These are phyloP conservation scores for Callipepla squamata DNA, from an alignment of 2,113 vertebrate species.

Conservation along the genomic window DNA sequence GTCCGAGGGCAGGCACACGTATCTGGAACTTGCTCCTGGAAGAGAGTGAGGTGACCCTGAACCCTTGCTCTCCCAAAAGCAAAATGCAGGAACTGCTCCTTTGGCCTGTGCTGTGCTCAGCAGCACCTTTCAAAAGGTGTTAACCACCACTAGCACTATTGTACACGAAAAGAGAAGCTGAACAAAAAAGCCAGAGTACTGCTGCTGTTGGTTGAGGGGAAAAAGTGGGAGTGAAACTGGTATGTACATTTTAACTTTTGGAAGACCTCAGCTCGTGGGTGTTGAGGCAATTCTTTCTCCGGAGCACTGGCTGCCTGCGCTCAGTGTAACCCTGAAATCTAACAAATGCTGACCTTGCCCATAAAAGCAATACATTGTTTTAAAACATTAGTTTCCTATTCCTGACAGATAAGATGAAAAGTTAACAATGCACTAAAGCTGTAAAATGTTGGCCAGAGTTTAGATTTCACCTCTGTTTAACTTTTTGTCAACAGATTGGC, in stretches of 20 bases:
- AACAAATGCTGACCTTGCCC: constrained; percentile 75
- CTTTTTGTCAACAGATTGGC: constrained; percentile 79
- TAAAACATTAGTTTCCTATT: constrained; percentile 79
- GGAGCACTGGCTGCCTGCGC: constrained; percentile 6
- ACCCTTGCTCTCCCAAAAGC: neutral
- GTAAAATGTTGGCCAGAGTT: constrained; percentile 78
- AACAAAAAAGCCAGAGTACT: neutral
- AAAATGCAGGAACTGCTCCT: constrained; percentile 51
- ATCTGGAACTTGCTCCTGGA: constrained; percentile 51
- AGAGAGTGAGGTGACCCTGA: constrained; percentile 58
- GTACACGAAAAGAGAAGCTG: neutral
- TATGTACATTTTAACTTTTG: constrained; percentile 1
- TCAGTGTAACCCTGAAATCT: constrained; percentile 63
- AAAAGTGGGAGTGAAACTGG: neutral
- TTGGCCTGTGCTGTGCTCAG: constrained; percentile 74
- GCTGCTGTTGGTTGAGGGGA: neutral
- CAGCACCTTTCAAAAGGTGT: constrained; percentile 30
- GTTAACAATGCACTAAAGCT: constrained; percentile 76
- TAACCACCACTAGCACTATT: neutral
- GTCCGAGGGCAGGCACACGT: constrained; percentile 8
- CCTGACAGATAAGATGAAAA: constrained; percentile 79
- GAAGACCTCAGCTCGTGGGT: neutral
- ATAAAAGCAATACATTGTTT: constrained; percentile 81
- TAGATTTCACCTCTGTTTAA: constrained; percentile 74
- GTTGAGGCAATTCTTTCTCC: constrained; percentile 45